Evolutionary conservation across 1,140 invertebrate species (phyloP), one percentile per base, ranked within the genome.

Genomic region (Brachionus angularis): DNA sequence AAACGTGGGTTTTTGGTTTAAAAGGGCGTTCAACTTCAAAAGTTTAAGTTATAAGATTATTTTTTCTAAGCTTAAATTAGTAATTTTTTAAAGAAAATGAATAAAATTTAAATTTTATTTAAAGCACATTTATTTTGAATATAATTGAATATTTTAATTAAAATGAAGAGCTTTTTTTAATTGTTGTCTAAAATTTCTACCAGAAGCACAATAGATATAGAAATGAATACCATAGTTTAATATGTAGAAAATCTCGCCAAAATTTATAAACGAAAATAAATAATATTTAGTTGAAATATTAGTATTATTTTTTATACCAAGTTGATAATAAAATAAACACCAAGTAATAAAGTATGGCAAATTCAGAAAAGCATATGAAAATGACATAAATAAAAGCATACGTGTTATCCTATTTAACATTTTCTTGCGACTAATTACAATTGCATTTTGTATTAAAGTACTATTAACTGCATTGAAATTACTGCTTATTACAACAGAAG

Each of bases 251-350:
- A 67, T 47, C 36, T 67, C 62, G 29, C 62, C 27, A 18, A 67
- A 33, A 50, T 67, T 67, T 5, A 67, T 46, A n/a, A 27, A 18
- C n/a, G 62, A 67, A 21, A 47, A 67, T 29, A 67, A 42, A 16
- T 46, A 25, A 33, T 47, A 67, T 36, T 31, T 47, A 7, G 14
- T 5, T 4, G 33, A 16, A 25, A 31, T 5, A 23, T 50, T 21
- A 16, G 31, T 34, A 67, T 67, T 34, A 7, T 67, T 7, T 46
- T 14, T 34, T 12, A 67, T 47, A 10, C 18, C 62, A 14, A 31
- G 46, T 50, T 47, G 47, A 47, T 67, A 67, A 34, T 47, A 67
- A 50, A 67, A 67, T 21, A 67, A 46, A 50, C 62, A 67, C 62
- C 62, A 67, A 5, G 62, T 47, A 16, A 67, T 50, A 31, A 67